Conservation (phyloP, 2,797 vertebrate species). For the Pogonophryne albipinna region DNA sequence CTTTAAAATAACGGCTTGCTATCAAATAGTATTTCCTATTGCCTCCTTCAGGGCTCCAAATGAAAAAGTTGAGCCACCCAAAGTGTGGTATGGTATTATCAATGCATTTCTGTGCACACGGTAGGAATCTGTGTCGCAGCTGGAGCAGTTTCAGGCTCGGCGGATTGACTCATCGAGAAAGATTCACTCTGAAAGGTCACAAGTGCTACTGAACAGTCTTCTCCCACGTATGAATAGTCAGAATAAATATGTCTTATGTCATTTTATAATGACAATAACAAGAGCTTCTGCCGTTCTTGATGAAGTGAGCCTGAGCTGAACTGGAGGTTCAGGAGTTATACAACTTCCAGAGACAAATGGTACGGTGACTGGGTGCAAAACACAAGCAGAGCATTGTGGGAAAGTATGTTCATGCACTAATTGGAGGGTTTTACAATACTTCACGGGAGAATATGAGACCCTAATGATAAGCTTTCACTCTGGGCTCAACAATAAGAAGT, state of each 20-base stretch:
- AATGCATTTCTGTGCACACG: neutral
- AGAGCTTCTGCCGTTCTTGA: neutral
- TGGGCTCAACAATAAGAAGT: slow-evolving; percentile 1
- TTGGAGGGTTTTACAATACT: neutral
- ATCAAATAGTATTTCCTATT: slow-evolving; percentile 26
- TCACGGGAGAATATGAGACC: neutral
- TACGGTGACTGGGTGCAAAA: neutral
- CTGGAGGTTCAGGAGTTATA: neutral
- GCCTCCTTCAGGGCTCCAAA: slow-evolving; percentile 4
- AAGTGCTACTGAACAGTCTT: neutral
- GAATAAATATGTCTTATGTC: too few species aligned
- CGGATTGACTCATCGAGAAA: slow-evolving; percentile 39
- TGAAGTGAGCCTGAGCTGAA: neutral
- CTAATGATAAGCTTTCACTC: neutral
- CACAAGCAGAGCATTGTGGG: slow-evolving; percentile 16
- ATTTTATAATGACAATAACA: too few species aligned
- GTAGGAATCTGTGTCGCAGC: neutral
- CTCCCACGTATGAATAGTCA: too few species aligned
- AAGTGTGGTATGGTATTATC: neutral
- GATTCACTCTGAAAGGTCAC: slow-evolving; percentile 29
- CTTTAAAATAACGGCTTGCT: slow-evolving; percentile 64
- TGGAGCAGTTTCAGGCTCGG: slow-evolving; percentile 23
- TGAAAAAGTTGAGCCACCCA: slow-evolving; percentile 6
- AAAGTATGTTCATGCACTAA: slow-evolving; percentile 12
- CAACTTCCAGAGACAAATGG: neutral